These are phyloP conservation scores for Cerceris rybyensis DNA, from an alignment of 2,888 invertebrate species.

Conservation along the genomic window DNA sequence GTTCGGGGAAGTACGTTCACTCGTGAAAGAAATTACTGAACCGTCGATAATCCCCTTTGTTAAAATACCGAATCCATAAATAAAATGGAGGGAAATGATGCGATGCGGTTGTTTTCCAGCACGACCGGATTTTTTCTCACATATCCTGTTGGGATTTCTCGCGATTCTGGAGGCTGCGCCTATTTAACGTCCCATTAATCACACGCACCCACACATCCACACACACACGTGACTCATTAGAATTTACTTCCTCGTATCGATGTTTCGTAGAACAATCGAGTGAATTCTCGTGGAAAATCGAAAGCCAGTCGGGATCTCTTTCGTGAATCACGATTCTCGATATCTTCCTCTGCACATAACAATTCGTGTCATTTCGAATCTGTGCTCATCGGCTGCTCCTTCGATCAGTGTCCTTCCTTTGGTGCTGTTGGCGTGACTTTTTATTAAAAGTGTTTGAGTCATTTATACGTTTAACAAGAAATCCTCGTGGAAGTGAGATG, in stretches of 20 bases:
- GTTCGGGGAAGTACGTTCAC: too few relatives aligned
- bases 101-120: background rate
- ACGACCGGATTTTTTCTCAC: background rate
- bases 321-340: constrained; percentile 45
- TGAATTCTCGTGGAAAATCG: constrained; percentile 49
- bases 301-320: constrained; percentile 32
- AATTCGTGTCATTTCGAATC: background rate
- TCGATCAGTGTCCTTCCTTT: background rate
- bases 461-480: too few relatives aligned
- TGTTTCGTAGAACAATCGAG: constrained; percentile 45
- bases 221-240: constrained; percentile 25
- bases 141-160: background rate
- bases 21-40: too few relatives aligned
- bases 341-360: background rate
- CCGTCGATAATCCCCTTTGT: too few relatives aligned
- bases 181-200: constrained; percentile 7
- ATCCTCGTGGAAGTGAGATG: too few relatives aligned
- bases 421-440: too few relatives aligned
- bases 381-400: background rate
- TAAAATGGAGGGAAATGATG: too few relatives aligned
- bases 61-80: too few relatives aligned
- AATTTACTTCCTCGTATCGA: constrained; percentile 8
- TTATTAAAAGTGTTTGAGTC: too few relatives aligned
- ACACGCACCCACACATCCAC: background rate
- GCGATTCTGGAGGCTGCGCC: background rate